Conservation (phyloP, 2,113 vertebrate genomes). For the Marmota flaviventris region DNA sequence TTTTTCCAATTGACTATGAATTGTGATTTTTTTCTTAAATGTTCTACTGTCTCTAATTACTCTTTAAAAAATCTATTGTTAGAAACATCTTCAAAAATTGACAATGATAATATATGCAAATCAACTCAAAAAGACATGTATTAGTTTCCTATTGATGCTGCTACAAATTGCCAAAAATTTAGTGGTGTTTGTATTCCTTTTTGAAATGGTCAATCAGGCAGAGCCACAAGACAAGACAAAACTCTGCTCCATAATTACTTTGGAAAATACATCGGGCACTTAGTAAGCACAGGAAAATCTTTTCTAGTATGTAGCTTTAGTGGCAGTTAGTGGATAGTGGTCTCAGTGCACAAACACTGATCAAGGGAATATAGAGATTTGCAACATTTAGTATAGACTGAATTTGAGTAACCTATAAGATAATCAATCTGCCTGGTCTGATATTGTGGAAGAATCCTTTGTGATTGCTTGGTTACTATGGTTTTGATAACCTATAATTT, state of each 20-base stretch:
- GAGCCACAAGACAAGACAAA: background rate
- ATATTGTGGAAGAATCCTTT: background rate
- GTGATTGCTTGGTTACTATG: background rate
- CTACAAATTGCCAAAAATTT: background rate
- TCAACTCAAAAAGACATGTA: background rate
- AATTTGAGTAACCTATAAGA: background rate
- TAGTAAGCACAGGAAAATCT: conserved; percentile 26
- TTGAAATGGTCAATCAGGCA: background rate
- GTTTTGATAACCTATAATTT: background rate
- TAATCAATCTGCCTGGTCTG: background rate
- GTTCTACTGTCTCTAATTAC: background rate
- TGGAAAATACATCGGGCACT: background rate
- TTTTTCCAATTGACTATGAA: background rate
- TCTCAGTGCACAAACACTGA: background rate
- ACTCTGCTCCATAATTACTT: background rate
- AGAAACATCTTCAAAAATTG: background rate
- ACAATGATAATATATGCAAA: background rate
- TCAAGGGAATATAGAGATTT: background rate
- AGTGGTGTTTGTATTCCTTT: background rate
- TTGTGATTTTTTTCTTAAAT: background rate
- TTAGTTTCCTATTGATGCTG: background rate
- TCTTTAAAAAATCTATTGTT: background rate
- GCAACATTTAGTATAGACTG: background rate
- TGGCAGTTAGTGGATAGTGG: background rate
- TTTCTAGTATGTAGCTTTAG: background rate